phyloP scores from a whole-genome alignment of 2,113 vertebrate genomes.

The Orthochromis indermauri region DNA sequence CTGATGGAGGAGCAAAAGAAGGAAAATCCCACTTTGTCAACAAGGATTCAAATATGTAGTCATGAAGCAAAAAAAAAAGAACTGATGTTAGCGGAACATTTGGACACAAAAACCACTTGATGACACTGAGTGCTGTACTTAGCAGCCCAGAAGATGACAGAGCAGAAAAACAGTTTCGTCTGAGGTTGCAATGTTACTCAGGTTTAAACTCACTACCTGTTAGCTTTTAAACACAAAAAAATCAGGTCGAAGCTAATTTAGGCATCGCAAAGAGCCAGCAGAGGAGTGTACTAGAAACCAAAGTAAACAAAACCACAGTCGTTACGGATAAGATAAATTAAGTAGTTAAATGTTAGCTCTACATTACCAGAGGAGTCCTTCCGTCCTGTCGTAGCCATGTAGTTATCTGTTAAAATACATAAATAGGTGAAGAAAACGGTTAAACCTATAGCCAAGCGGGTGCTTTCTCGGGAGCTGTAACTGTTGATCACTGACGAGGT shows the following conservation, averaged over 20 bases:
- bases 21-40: neutral
- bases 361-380: conserved; percentile 23
- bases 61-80: neutral
- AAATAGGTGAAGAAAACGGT: neutral
- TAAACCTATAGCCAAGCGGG: neutral
- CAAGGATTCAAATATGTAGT: neutral
- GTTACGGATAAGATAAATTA: neutral
- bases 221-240: neutral
- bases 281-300: neutral
- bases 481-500: neutral
- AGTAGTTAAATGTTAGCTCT: neutral
- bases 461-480: neutral
- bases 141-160: neutral
- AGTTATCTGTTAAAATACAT: neutral
- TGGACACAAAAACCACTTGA: neutral
- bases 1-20: neutral
- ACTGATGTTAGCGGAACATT: neutral
- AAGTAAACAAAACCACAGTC: neutral
- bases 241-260: neutral
- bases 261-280: accelerated
- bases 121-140: neutral
- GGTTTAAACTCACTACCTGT: neutral
- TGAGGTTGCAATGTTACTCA: neutral
- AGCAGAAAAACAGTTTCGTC: neutral
- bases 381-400: conserved; percentile 20